Evolutionary conservation across 2,888 invertebrate species (phyloP).

Genomic region (Caenorhabditis doughertyi): DNA sequence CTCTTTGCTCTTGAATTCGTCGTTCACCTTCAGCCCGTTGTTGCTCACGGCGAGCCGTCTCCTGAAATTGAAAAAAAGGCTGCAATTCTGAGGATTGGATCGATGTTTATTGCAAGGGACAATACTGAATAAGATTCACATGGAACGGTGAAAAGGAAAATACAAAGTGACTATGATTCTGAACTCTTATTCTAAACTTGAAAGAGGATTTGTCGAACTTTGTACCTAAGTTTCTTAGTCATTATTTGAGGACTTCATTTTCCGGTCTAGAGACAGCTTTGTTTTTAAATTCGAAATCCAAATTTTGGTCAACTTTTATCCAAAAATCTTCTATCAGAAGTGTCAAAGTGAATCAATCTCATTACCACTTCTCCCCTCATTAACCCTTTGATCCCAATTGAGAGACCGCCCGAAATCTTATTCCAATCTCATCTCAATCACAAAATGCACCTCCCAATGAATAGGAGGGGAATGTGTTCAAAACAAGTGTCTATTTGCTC

Average conservation of each 20-base stretch:
- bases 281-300: neutral
- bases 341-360: neutral
- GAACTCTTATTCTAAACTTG: no score
- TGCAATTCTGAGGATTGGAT: no score
- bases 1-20: slow-evolving; percentile 52
- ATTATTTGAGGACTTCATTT: no score
- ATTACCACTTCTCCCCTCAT: slow-evolving; percentile 5
- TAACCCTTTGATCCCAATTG: slow-evolving; percentile 31
- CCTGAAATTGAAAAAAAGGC: slow-evolving; percentile 25
- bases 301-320: neutral
- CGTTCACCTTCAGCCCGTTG: slow-evolving; percentile 50
- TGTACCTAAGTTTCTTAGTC: no score
- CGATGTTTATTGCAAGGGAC: no score
- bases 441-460: slow-evolving; percentile 45
- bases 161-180: no score
- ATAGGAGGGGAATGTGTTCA: slow-evolving; percentile 58
- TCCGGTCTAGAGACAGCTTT: no score
- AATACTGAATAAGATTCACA: no score
- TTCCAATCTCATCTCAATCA: slow-evolving; percentile 15
- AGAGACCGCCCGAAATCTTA: slow-evolving; percentile 3
- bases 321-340: neutral
- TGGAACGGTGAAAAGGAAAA: no score
- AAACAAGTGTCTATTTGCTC: slow-evolving; percentile 45
- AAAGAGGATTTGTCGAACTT: no score
- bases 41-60: slow-evolving; percentile 56